Base-by-base conservation (phyloP, 2,113 vertebrate genomes). In the Connochaetes taurinus region DNA sequence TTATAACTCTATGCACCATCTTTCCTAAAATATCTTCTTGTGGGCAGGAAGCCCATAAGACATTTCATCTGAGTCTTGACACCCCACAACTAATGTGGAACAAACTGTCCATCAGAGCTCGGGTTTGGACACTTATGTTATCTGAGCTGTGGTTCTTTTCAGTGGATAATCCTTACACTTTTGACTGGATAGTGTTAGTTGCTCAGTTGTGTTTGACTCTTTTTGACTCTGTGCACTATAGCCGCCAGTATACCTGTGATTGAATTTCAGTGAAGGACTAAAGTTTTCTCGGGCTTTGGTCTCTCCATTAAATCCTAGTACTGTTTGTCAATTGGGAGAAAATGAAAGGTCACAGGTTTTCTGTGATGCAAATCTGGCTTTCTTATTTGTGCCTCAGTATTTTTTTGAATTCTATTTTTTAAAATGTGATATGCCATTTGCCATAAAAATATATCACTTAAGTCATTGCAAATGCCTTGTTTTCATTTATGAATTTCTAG, bases 401-500 rank as follows among this genome's bases (percentile, higher is more conserved):
- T 96, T 85, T 95, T 76, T 50, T 36, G 33, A 90, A 50, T 85
- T 67, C 27, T 27, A 7, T 43, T 96, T 98, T 97, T 97, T 15
- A 45, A 93, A 80, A 92, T 71, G 33, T 62, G 43, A 83, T 83
- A 4, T 60, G 55, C 45, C n/a, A 80, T 93, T 80, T 95, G 40
- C 13, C 67, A 80, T 81, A 84, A 90, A 90, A 50, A 57, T 45
- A 43, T 83, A 87, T 40, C n/a, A 83, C 15, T 91, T 81, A 80
- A 76, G 84, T 95, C 47, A 85, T 21, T 87, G 50, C 7, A 58
- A 71, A 33, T 78, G 67, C 60, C 21, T 4, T 83, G 87, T 58
- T 96, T 95, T 89, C 23, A 55, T 60, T 90, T 97, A 55, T 60
- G 29, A 96, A 87, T 92, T 94, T 89, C 83, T 94, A 86, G 88